These are phyloP conservation scores for Campylorhamphus procurvoides DNA, from an alignment of 2,113 vertebrate genomes.

Conservation along the genomic window DNA sequence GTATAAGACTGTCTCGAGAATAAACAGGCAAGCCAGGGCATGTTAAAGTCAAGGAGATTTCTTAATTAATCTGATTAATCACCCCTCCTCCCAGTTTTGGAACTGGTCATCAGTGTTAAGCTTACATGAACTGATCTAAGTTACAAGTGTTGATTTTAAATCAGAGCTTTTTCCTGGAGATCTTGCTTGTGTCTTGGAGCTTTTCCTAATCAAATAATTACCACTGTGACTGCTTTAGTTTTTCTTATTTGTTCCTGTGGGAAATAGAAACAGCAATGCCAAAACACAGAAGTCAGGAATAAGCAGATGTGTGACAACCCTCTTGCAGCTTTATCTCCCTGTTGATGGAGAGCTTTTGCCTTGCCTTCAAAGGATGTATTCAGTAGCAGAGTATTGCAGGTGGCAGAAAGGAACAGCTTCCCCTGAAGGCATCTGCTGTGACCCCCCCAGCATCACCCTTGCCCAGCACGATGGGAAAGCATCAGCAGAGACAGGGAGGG, in stretches of 20 bases:
- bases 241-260: not conserved
- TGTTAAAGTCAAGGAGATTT: not conserved
- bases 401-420: not conserved
- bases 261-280: not conserved
- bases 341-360: not conserved
- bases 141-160: not conserved
- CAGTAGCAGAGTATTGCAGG: not conserved
- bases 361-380: not conserved
- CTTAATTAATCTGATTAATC: not conserved
- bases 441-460: accelerated
- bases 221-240: not conserved
- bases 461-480: no score
- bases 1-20: not conserved
- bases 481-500: not conserved
- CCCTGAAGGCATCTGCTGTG: not conserved
- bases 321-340: accelerated
- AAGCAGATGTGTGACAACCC: accelerated
- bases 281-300: not conserved
- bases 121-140: not conserved
- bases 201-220: not conserved
- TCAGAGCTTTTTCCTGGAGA: not conserved
- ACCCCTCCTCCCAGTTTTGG: not conserved
- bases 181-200: not conserved
- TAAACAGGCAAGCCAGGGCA: not conserved
- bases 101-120: not conserved